Evolutionary conservation across 2,888 invertebrate genomes (phyloP), one percentile per base, ranked within the genome.

Genomic region (Hipparchia sbordonii): DNA sequence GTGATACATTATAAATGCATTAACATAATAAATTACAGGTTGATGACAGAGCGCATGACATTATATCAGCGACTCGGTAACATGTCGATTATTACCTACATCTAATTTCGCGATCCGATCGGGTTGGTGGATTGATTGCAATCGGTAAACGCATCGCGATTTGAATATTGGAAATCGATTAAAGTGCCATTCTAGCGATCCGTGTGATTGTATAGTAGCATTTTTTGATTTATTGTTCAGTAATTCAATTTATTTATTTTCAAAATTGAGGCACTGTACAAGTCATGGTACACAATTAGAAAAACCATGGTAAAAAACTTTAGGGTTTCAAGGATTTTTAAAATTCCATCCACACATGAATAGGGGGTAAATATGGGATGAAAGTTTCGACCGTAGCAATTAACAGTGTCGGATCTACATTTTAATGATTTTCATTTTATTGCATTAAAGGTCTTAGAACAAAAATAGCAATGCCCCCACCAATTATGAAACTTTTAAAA

Each of bases 41-140:
- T 10, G 12, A 45, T 45, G 10, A 60, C 12, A 10, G 39, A 7
- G 23, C 59, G 59, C 13, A 51, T 48, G 2, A 2, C 51, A 63
- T 51, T 8, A 13, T 7, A 48, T 39, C 39, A 39, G 39, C 39
- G 5, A 39, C 39, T 39, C 23, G 23, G 4, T 23, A 23, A 13
- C 23, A 39, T 39, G 33, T 13, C 54, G n/a, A 39, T 61, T 45
- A 23, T 23, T 23, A 23, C 23, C 23, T 23, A 70, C 52, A 59
- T 63, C 63, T 68, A 68, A 72, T 68, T 63, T 68, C 51, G 67
- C 56, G 48, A 48, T 63, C 51, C 63, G 12, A 63, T 68, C 39
- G 62, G 59, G 62, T 51, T 68, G 45, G 62, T 13, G 52, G 62
- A 69, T 72, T 72, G 69, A 72, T 69, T 72, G 54, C 51, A 60